Evolutionary conservation across 2,113 vertebrate species (phyloP).

Genomic region (Lanius ludovicianus): DNA sequence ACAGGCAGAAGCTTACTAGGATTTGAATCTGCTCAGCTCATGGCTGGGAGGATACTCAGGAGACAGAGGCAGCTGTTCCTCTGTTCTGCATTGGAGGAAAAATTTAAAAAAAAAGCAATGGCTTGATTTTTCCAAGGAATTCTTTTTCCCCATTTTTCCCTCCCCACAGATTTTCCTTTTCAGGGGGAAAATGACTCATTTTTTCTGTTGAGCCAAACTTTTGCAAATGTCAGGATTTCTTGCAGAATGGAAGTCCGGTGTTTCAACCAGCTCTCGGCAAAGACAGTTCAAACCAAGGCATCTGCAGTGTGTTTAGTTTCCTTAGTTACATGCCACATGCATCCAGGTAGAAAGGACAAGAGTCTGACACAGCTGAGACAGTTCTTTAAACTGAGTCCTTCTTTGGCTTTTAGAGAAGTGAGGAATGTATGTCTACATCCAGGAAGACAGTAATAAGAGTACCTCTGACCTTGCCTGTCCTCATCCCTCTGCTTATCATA

Average conservation of each 20-base stretch:
- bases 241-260: not conserved
- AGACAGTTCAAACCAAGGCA: conserved; percentile 43
- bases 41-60: conserved; percentile 1
- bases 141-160: not conserved
- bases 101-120: not conserved
- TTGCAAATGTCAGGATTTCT: conserved; percentile 25
- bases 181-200: not conserved
- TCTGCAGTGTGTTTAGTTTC: conserved; percentile 40
- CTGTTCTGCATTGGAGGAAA: not conserved
- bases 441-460: not conserved
- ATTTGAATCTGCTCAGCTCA: not conserved
- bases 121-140: not conserved
- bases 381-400: conserved; percentile 22
- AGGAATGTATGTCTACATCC: not conserved
- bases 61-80: conserved; percentile 16
- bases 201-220: conserved; percentile 13
- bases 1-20: not conserved
- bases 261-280: not conserved
- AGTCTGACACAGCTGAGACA: not conserved
- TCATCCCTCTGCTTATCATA: not conserved
- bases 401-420: not conserved
- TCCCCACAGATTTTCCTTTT: not conserved
- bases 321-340: conserved; percentile 23
- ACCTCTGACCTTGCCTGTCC: not conserved
- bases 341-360: conserved; percentile 4